Conservation (phyloP, 2,113 vertebrate genomes). For the Equus quagga region DNA sequence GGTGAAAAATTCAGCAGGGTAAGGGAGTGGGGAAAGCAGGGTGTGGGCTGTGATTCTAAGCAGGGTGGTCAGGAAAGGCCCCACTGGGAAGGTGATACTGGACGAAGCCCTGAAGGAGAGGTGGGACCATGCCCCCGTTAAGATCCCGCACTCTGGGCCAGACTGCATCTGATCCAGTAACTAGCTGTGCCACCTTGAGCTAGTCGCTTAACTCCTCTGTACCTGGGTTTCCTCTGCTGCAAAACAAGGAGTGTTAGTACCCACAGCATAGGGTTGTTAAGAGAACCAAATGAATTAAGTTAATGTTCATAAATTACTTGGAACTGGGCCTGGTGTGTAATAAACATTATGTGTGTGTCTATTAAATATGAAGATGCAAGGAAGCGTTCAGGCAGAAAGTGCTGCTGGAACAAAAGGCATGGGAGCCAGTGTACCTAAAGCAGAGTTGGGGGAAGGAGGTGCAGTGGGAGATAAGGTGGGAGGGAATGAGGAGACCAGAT, state of each 20-base stretch:
- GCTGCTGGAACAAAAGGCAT: neutral
- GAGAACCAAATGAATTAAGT: neutral
- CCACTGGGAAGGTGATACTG: neutral
- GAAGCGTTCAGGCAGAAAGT: neutral
- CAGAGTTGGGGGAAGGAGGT: neutral
- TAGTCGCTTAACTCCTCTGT: neutral
- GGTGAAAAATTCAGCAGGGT: neutral
- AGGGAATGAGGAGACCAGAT: neutral
- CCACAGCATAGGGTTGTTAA: neutral
- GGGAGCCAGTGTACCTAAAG: neutral
- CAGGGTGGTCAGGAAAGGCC: neutral
- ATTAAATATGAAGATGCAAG: neutral
- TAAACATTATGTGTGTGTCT: neutral
- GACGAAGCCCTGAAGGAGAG: neutral
- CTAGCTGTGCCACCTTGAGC: neutral
- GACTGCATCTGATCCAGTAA: neutral
- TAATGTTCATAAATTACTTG: neutral
- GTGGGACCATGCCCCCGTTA: fast-evolving
- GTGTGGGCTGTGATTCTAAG: neutral
- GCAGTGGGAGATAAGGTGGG: too few relatives aligned
- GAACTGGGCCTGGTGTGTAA: neutral
- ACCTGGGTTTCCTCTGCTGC: neutral
- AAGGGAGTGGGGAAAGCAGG: neutral
- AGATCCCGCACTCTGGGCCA: neutral
- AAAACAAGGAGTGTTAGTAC: neutral